Conservation (phyloP, 2,888 invertebrate genomes). For the Leptinotarsa haldemani region DNA sequence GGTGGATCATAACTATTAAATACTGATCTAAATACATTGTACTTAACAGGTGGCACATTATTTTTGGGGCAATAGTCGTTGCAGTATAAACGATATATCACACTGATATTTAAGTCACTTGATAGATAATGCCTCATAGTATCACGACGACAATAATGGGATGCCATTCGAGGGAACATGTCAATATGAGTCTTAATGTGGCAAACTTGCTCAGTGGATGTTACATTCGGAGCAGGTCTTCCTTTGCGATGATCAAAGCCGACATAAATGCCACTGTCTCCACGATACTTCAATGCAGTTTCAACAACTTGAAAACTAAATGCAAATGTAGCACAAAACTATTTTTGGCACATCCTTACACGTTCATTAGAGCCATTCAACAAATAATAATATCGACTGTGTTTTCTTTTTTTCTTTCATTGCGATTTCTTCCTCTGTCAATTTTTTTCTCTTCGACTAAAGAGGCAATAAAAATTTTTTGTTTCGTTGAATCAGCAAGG, state of each 20-base stretch:
- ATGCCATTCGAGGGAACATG: too few relatives aligned
- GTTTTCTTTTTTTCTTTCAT: too few relatives aligned
- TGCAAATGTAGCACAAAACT: constrained; percentile 28
- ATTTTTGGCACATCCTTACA: constrained; percentile 28
- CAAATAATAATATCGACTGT: too few relatives aligned
- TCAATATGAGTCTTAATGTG: constrained; percentile 2
- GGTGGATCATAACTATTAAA: constrained; percentile 22
- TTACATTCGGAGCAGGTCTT: constrained; percentile 30
- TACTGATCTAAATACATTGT: neutral
- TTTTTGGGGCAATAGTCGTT: constrained; percentile 8
- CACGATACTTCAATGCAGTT: constrained; percentile 26
- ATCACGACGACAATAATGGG: constrained; percentile 25
- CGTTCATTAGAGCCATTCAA: constrained; percentile 10
- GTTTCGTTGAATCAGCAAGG: neutral
- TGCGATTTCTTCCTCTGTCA: neutral
- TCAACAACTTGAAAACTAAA: constrained; percentile 28
- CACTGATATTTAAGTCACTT: constrained; percentile 18
- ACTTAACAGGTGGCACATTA: constrained; percentile 18
- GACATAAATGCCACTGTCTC: constrained; percentile 25
- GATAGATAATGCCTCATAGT: constrained; percentile 26
- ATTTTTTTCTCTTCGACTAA: constrained; percentile 20
- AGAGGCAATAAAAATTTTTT: constrained; percentile 12
- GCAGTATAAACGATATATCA: constrained; percentile 15
- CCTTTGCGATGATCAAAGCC: constrained; percentile 28
- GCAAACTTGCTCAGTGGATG: constrained; percentile 21